Percentiles rank a stretch among this genome's conserved stretches.
Evolutionary conservation across 2,797 vertebrate genomes (phyloP).

Genomic region (Pygocentrus nattereri): DNA sequence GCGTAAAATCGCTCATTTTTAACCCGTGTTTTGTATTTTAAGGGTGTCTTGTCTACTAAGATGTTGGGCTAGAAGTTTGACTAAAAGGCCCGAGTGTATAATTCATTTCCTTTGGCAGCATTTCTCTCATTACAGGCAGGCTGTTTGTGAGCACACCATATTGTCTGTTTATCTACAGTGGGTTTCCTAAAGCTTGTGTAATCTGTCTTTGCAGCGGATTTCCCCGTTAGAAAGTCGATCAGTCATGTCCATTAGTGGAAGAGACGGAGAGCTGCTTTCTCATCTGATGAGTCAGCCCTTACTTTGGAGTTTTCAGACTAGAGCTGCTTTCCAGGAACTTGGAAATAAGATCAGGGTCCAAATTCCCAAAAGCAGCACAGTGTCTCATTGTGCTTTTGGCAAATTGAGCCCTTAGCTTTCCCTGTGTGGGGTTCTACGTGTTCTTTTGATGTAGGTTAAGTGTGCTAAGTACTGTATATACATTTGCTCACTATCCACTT

Average conservation of each 20-base stretch:
- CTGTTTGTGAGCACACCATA: not conserved
- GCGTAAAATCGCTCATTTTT: too few relatives aligned
- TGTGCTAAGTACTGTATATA: not conserved
- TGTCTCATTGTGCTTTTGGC: not conserved
- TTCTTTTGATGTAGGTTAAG: not conserved
- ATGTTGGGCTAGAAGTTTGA: not conserved
- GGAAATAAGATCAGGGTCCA: conserved; percentile 19
- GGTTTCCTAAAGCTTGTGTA: conserved; percentile 2
- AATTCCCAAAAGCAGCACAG: conserved; percentile 18
- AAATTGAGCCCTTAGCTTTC: not conserved
- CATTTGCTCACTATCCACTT: not conserved
- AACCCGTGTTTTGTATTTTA: not conserved
- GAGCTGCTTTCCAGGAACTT: not conserved
- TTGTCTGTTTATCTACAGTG: not conserved
- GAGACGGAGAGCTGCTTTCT: not conserved
- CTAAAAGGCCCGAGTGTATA: too few relatives aligned
- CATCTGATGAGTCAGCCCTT: conserved; percentile 36
- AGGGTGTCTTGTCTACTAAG: not conserved
- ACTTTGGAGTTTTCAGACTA: conserved; percentile 12
- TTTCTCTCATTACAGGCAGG: not conserved
- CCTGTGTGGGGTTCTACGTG: not conserved
- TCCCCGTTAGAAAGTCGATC: conserved; percentile 30
- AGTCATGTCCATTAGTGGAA: conserved; percentile 11
- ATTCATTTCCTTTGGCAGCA: not conserved
- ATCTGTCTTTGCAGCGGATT: not conserved